A percentile compares a stretch with the other conserved stretches of the same genome.
Evolutionary conservation across 1,140 invertebrate genomes (phyloP).

Genomic region (Trypoxylus dichotomus): DNA sequence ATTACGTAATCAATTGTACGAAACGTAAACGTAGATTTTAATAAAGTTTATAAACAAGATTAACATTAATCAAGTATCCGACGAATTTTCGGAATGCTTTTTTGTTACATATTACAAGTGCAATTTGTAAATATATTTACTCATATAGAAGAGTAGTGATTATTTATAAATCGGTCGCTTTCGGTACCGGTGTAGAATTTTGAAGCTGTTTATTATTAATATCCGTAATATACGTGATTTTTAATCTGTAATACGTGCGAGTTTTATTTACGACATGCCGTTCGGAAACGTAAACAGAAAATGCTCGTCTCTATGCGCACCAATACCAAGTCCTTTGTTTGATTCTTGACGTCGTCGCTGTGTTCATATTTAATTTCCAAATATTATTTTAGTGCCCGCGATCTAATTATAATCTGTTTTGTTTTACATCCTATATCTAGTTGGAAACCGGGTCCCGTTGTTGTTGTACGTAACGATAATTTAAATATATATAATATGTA

Average conservation of each 20-base stretch:
- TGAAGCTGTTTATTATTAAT: neutral
- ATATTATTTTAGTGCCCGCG: neutral
- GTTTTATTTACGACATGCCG: constrained; percentile 13
- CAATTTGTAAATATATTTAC: no score
- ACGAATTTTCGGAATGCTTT: no score
- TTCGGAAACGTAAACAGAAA: constrained; percentile 19
- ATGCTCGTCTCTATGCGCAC: neutral
- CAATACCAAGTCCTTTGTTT: constrained; percentile 17
- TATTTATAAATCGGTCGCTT: no score
- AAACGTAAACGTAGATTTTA: no score
- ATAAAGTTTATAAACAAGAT: no score
- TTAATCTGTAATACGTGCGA: constrained; percentile 1
- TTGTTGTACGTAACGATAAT: no score
- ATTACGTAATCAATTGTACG: no score
- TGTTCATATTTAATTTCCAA: constrained; percentile 8
- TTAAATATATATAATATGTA: no score
- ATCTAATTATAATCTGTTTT: constrained; percentile 16
- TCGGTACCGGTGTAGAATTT: no score
- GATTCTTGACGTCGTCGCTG: neutral
- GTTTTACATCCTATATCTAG: neutral
- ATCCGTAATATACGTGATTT: neutral
- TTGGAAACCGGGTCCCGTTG: neutral
- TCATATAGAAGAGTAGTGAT: no score
- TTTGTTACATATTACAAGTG: no score
- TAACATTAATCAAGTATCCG: no score